Evolutionary conservation across 1,140 invertebrate species (phyloP).

Genomic region (Cylas formicarius): DNA sequence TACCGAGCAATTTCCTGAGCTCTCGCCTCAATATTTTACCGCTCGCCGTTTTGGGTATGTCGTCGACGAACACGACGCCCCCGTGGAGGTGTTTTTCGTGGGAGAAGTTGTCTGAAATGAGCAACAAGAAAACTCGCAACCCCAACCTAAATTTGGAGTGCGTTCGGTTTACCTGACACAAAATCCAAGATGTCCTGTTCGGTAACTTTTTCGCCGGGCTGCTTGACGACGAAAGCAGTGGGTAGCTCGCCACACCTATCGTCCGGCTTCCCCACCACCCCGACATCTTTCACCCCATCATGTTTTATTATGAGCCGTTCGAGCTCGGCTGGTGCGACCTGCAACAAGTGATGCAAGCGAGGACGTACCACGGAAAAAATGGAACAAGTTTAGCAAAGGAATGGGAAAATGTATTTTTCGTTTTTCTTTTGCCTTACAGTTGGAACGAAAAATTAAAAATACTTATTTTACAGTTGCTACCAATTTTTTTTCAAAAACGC

Average conservation of each 20-base stretch:
- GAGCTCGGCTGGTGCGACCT: slow-evolving; percentile 73
- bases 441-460: too few species aligned
- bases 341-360: too few species aligned
- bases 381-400: too few species aligned
- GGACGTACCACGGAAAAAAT: too few species aligned
- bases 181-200: slow-evolving; percentile 40
- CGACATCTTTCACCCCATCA: slow-evolving; percentile 59
- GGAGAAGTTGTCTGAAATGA: slow-evolving; percentile 20
- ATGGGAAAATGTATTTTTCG: too few species aligned
- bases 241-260: slow-evolving; percentile 58
- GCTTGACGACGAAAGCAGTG: slow-evolving; percentile 53
- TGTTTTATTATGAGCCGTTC: slow-evolving; percentile 65
- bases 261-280: slow-evolving; percentile 67
- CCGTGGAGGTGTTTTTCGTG: slow-evolving; percentile 47
- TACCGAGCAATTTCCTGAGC: slow-evolving; percentile 31
- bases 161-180: slow-evolving; percentile 34
- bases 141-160: slow-evolving; percentile 8
- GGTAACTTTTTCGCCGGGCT: slow-evolving; percentile 36
- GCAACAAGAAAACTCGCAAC: background rate
- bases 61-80: slow-evolving; percentile 54
- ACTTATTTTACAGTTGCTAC: too few species aligned
- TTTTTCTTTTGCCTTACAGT: too few species aligned
- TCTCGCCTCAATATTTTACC: slow-evolving; percentile 43
- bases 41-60: slow-evolving; percentile 56
- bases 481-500: too few species aligned